Evolutionary conservation across 2,113 vertebrate genomes (phyloP), one percentile per base, ranked within the genome.

Genomic region (Rhagologus leucostigma): DNA sequence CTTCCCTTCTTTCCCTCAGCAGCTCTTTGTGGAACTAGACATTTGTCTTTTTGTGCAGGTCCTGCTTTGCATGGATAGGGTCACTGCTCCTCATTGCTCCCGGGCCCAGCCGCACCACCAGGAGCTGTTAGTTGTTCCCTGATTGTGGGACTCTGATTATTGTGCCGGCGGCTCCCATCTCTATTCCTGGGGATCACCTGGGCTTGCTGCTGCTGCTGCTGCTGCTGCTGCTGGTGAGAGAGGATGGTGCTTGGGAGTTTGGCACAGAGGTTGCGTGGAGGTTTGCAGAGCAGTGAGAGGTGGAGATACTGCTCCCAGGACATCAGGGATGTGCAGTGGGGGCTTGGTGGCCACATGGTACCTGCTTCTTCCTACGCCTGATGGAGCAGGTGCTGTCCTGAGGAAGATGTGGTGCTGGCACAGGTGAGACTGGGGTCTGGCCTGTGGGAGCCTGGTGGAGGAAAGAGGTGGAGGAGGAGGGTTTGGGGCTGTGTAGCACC

Each of bases 131-230:
- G 16, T 29, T 32, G 11, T 83, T 73, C 44, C 44, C 35, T 64
- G 71, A 32, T 12, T 22, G 23, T 12, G 14, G 24, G 5, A 32
- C 47, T 67, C 27, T 35, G 46, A 7, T 41, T 46, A 39, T 37
- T 60, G 56, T 39, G 8, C 8, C 6, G 5, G 56, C 49, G 20
- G 16, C 10, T 62, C 39, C 30, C 30, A 17, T 41, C 11, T 21
- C 42, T 35, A 4, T 37, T 35, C 29, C 17, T 13, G 18, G 6
- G 11, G 1, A 1, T 2, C 0, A 0, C 5, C 5, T 11, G 9
- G 18, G 17, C 3, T 3, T 4, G 1, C 0, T 37, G 55, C 10
- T 46, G 47, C 10, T 46, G 47, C 10, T 42, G 62, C 10, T 74
- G 18, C 8, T 57, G 8, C 10, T 42, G 62, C 10, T 74, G 18